Evolutionary conservation across 2,888 invertebrate species (phyloP), one percentile per base, ranked within the genome.

Genomic region (Laothoe populi): DNA sequence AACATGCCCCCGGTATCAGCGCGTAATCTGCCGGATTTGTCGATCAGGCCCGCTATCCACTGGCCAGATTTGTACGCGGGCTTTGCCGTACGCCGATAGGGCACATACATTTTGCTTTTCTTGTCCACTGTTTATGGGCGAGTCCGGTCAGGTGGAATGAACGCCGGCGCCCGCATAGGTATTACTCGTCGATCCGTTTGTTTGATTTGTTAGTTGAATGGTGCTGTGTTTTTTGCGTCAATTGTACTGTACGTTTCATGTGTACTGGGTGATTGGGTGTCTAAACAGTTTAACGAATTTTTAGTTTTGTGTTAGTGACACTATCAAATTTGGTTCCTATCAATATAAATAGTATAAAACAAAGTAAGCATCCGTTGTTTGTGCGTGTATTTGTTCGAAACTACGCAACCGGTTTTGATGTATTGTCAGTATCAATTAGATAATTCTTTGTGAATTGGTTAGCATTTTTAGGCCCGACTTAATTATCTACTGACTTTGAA

Each of bases 21-120:
- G 88, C 84, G 91, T 93, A 93, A 93, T 93, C 93, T 93, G 81
- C 77, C 78, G 93, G 93, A 93, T 93, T 93, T 93, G 93, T 93
- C 93, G 93, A 93, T 93, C 91, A 92, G 90, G 76, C 84, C 82
- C 78, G 88, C 86, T 89, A 90, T 90, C 91, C 91, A 84, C 83
- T 87, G 88, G 74, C 85, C 87, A 91, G 90, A 91, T 91, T 91
- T 92, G 92, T 91, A 85, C 87, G 72, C 79, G 72, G 89, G 92
- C 88, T 90, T 92, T 92, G 80, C 84, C 75, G 60, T 40, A 26
- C 70, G 79, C 78, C 88, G 87, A 87, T 87, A 86, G 83, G 82
- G 80, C 84, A 81, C 88, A 88, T 90, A 90, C 88, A 84, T 90
- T 90, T 88, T 86, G 88, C 88, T 89, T 89, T 89, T 87, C 88